Evolutionary conservation across 2,113 vertebrate genomes (phyloP).

Genomic region (Dascyllus trimaculatus): DNA sequence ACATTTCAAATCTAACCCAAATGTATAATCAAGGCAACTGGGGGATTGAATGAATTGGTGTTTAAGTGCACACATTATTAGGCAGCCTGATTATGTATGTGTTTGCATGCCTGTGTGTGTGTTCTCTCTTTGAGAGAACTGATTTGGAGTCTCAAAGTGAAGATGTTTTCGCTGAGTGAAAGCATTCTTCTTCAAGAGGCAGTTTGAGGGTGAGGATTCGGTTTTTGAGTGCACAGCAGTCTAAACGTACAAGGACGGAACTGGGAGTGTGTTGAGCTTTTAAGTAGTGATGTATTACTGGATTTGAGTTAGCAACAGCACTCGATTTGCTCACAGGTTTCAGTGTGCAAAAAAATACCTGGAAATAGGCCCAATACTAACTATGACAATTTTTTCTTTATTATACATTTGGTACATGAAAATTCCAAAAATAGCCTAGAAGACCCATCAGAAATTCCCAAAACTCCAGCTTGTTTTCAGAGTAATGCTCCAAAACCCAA

Average conservation of each 20-base stretch:
- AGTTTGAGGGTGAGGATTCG: constrained; percentile 19
- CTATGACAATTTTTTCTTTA: no score
- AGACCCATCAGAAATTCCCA: neutral
- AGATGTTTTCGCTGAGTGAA: constrained; percentile 48
- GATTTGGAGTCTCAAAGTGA: constrained; percentile 52
- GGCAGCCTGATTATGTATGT: constrained; percentile 47
- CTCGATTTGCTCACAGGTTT: constrained; percentile 9
- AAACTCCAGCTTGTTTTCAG: neutral
- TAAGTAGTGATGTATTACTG: constrained; percentile 8
- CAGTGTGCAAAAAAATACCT: neutral
- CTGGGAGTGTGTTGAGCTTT: constrained; percentile 2
- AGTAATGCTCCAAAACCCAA: no score
- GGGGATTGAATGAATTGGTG: constrained; percentile 75
- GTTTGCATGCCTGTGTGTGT: constrained; percentile 1
- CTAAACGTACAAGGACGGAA: constrained; percentile 18
- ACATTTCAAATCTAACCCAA: constrained; percentile 81
- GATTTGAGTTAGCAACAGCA: constrained; percentile 5
- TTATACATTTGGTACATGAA: no score
- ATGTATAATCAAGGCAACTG: constrained; percentile 79
- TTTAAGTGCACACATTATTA: constrained; percentile 74
- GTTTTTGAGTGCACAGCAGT: constrained; percentile 10
- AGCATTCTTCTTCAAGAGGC: constrained; percentile 41
- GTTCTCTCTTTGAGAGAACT: constrained; percentile 29
- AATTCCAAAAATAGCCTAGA: neutral
- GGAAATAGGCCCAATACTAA: neutral